A percentile compares a stretch with the other conserved stretches of the same genome.
Evolutionary conservation across 2,888 invertebrate genomes (phyloP).

Genomic region (Augochlorella aurata): DNA sequence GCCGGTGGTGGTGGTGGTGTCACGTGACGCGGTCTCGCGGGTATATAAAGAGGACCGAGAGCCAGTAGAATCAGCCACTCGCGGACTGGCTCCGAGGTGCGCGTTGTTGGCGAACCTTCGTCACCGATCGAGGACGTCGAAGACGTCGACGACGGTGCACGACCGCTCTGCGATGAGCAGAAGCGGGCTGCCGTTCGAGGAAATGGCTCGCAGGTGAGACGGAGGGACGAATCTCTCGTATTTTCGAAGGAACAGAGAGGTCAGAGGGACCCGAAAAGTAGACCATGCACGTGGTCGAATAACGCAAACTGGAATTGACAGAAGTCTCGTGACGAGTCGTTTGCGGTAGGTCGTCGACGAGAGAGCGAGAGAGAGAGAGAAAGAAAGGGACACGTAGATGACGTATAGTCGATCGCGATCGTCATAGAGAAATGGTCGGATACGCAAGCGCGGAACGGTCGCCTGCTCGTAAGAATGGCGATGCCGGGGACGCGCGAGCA

Average conservation of each 20-base stretch:
- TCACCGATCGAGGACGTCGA: background rate
- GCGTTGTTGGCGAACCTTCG: constrained; percentile 22
- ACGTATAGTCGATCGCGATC: constrained; percentile 43
- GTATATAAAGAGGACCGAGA: constrained; percentile 75
- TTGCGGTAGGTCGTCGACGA: constrained; percentile 53
- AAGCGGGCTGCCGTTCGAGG: constrained; percentile 27
- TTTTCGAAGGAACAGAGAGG: too few species aligned
- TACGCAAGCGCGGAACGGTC: constrained; percentile 42
- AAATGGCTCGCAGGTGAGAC: constrained; percentile 19
- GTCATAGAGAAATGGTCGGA: constrained; percentile 35
- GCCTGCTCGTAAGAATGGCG: constrained; percentile 42
- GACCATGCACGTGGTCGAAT: constrained; percentile 29
- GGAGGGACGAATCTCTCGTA: too few species aligned
- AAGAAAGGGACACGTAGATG: constrained; percentile 29
- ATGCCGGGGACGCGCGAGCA: constrained; percentile 7
- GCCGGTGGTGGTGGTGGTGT: constrained; percentile 42
- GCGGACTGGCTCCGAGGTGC: constrained; percentile 72
- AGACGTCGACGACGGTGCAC: background rate
- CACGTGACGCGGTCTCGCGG: constrained; percentile 70
- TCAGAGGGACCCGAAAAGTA: constrained; percentile 23
- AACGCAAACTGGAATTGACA: constrained; percentile 13
- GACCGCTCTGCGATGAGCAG: background rate
- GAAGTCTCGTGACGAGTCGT: constrained; percentile 35
- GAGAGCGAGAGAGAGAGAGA: background rate
- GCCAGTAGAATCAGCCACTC: constrained; percentile 74